Base-by-base conservation (phyloP, 2,888 invertebrate species). In the Agrochola circellaris region DNA sequence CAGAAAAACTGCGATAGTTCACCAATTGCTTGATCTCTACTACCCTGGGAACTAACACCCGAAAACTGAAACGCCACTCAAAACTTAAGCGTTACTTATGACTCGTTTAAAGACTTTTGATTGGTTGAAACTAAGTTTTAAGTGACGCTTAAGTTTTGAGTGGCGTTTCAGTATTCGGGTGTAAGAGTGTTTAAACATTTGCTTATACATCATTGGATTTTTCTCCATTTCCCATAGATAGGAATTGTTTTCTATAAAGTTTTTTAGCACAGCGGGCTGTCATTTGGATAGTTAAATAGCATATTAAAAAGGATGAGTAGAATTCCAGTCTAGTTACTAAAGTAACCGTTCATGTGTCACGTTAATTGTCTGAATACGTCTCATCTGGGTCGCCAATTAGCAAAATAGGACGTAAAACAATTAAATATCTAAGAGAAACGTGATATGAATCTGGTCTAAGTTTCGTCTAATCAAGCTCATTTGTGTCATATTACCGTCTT, bases 371-470 rank as follows among this genome's bases (percentile, higher is more conserved):
- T 81, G 75, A 78, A 83, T 77, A 58, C 58, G 75, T 68, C 84
- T 77, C 75, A 87, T 89, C 86, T 75, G 79, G 86, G 86, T 75
- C 85, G 67, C 73, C 85, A 88, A 89, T 90, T 89, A 89, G 81
- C 77, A 68, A 90, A 90, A 83, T 89, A 79, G 91, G 89, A 81
- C 91, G 84, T 85, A 81, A 73, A 79, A 75, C 64, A 70, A 76
- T 87, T 76, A 68, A 73, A 83, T 34, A 34, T 69, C 34, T 65
- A 51, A 65, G 70, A 61, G 78, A 79, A 86, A 88, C 73, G 30
- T 51, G 75, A 85, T 56, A 67, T 54, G 56, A 60, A 76, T 60
- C 51, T 65, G 17, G 42, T n/a, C 15, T n/a, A 73, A 60, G 58
- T 67, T 67, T 62, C 60, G 51, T 73, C 64, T 75, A 69, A 81